These are phyloP conservation scores for Pimephales promelas DNA, from an alignment of 2,113 vertebrate species.

Conservation along the genomic window DNA sequence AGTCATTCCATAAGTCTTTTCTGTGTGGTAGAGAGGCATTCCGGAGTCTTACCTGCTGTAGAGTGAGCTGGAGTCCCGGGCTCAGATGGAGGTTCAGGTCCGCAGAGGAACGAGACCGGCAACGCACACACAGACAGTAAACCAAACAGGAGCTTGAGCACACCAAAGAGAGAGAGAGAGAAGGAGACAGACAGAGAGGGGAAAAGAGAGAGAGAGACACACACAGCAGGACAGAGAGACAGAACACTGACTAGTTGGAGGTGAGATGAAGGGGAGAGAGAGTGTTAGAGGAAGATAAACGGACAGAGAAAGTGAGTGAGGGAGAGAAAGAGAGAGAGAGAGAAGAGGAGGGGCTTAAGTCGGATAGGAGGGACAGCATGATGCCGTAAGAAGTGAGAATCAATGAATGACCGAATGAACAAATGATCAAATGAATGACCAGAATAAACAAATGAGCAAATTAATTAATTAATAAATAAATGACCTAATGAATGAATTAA, in stretches of 20 bases:
- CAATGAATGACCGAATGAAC: background rate
- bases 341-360: conserved; percentile 12
- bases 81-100: conserved; percentile 47
- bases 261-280: conserved; percentile 60
- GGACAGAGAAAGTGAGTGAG: background rate
- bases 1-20: conserved; percentile 2
- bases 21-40: conserved; percentile 14
- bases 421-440: background rate
- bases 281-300: conserved; percentile 40
- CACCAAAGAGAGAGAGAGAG: conserved; percentile 42
- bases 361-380: background rate
- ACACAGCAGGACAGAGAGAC: conserved; percentile 41
- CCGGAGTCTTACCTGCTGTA: conserved; percentile 11
- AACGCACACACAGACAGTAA: conserved; percentile 20
- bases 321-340: conserved; percentile 5
- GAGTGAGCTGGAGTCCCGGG: conserved; percentile 36
- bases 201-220: conserved; percentile 31
- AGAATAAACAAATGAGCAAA: background rate
- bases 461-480: background rate
- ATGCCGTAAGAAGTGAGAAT: background rate
- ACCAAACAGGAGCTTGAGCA: conserved; percentile 35
- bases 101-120: conserved; percentile 37
- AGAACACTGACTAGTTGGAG: conserved; percentile 53
- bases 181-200: conserved; percentile 4
- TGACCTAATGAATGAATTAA: background rate